These are phyloP conservation scores for Argyresthia goedartella DNA, from an alignment of 2,888 invertebrate genomes.

Conservation along the genomic window DNA sequence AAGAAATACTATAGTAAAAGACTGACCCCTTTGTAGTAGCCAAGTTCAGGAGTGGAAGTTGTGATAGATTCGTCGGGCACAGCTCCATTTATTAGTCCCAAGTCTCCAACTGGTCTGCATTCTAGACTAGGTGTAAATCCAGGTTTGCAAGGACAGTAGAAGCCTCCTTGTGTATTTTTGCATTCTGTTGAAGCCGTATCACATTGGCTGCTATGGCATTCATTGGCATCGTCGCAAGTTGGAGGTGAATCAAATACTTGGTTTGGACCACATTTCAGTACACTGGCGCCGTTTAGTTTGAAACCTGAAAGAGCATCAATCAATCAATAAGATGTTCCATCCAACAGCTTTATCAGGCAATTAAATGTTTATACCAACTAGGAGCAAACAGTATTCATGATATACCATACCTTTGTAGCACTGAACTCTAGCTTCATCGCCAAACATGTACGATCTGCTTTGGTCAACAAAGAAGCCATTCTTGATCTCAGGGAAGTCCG, in stretches of 20 bases:
- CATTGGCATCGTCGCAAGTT: constrained; percentile 92
- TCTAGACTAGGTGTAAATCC: constrained; percentile 90
- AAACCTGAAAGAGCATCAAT: constrained; percentile 71
- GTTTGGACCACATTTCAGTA: constrained; percentile 87
- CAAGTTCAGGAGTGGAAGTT: constrained; percentile 85
- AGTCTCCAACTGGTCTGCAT: constrained; percentile 90
- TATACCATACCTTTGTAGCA: constrained; percentile 76
- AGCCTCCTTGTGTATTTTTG: constrained; percentile 88
- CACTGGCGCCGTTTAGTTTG: constrained; percentile 85
- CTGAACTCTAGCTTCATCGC: constrained; percentile 92
- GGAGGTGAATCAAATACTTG: constrained; percentile 88
- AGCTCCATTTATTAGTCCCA: constrained; percentile 89
- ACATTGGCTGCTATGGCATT: constrained; percentile 90
- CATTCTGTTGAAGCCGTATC: constrained; percentile 93
- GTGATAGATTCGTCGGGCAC: constrained; percentile 91
- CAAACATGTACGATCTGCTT: constrained; percentile 82
- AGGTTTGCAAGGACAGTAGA: constrained; percentile 87
- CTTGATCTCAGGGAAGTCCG: constrained; percentile 82
- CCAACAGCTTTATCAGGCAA: not conserved
- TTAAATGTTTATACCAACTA: not conserved
- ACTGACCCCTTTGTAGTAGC: constrained; percentile 84
- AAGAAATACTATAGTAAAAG: not conserved
- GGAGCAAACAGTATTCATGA: not conserved
- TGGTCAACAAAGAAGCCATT: constrained; percentile 90
- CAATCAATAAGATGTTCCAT: not conserved